Evolutionary conservation across 1,140 invertebrate species (phyloP), one percentile per base, ranked within the genome.

Genomic region (Pogonomyrmex californicus): DNA sequence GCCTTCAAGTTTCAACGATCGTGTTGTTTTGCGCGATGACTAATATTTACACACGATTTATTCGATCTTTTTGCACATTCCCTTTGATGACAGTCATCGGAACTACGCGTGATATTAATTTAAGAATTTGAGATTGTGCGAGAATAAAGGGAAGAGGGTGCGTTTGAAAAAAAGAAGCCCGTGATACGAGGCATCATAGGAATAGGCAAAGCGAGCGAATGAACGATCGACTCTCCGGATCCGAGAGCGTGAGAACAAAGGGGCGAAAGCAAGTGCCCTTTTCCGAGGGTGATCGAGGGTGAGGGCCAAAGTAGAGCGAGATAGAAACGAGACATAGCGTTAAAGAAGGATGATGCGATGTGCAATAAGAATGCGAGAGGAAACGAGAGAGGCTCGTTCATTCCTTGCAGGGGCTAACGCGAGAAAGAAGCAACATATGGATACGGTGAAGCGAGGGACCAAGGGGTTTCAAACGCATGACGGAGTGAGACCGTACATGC

Each of bases 221-320:
- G 23, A 23, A 23, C 23, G 23, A n/a, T 14, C 62, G 33, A 47
- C 58, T 85, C 85, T 85, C 38, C 65, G 85, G 75, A 85, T 75
- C 66, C 78, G 78, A 87, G 87, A 89, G 86, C 89, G 91, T 91
- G 90, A 92, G 91, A 92, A 92, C 91, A 92, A 92, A 91, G 89
- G 90, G 86, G 89, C 91, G 89, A 92, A 86, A 91, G 89, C 91
- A 91, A 92, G 91, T 91, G 91, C 89, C 89, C 89, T 89, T 92
- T 92, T 91, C 86, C 87, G 89, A 91, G 91, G 91, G 89, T 89
- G 89, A 90, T 66, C 88, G 82, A 87, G 90, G 88, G 91, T 87
- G 86, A 85, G 86, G 86, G 73, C 78, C 78, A 62, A 86, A 85
- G 87, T 83, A 68, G 79, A 91, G 36, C 78, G 86, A 77, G 75